Conservation (phyloP, 2,888 invertebrate species). For the Panzeria rudis region DNA sequence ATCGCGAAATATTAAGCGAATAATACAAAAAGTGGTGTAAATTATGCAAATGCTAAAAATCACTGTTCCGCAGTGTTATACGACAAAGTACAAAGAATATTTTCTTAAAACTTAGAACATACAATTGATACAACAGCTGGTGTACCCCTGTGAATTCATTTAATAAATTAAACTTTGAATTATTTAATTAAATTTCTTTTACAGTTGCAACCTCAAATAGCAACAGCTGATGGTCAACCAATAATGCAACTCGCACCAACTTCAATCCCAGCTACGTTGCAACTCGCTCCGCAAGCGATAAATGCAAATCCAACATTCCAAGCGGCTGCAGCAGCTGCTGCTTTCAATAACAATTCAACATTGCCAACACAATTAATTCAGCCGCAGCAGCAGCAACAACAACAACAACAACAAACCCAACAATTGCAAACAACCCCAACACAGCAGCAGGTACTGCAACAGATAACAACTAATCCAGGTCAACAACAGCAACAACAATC, state of each 20-base stretch:
- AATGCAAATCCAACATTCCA: conserved; percentile 77
- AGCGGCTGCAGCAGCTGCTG: conserved; percentile 62
- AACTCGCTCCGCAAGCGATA: conserved; percentile 80
- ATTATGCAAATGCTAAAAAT: too few species aligned
- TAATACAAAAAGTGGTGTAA: too few species aligned
- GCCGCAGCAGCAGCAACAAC: conserved; percentile 61
- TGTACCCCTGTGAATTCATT: too few species aligned
- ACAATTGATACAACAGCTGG: too few species aligned
- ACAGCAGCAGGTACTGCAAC: conserved; percentile 63
- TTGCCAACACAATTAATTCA: conserved; percentile 51
- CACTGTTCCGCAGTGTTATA: too few species aligned
- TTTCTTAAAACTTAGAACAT: too few species aligned
- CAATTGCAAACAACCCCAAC: conserved; percentile 66
- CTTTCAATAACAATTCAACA: conserved; percentile 50
- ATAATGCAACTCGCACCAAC: conserved; percentile 83
- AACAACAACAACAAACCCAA: conserved; percentile 51
- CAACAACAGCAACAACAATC: conserved; percentile 24
- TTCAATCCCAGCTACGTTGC: conserved; percentile 82
- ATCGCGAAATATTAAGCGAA: too few species aligned
- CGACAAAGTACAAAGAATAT: too few species aligned
- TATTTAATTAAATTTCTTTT: conserved; percentile 16
- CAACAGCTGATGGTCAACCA: conserved; percentile 83
- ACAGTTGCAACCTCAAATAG: conserved; percentile 82
- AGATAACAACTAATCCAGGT: conserved; percentile 28
- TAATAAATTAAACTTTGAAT: background rate